Conservation (phyloP, 2,113 vertebrate species). For the Serilophus lunatus region DNA sequence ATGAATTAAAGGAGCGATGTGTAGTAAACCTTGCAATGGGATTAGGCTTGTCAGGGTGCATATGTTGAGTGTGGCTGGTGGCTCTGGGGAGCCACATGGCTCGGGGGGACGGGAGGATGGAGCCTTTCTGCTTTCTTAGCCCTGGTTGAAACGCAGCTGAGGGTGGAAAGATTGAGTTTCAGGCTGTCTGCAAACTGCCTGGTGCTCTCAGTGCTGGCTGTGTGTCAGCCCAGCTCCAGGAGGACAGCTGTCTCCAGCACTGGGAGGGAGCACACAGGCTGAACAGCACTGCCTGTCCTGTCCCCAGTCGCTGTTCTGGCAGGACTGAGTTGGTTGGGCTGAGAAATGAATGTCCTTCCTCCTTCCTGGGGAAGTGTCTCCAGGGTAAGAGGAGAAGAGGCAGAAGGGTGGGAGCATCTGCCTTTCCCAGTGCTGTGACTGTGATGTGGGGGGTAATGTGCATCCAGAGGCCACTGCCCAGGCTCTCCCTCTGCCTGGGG, state of each 20-base stretch:
- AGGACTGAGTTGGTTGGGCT: fast-evolving
- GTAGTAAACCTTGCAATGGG: not conserved
- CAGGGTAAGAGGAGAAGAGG: not conserved
- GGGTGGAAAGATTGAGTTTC: not conserved
- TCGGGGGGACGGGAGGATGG: not conserved
- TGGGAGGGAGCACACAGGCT: not conserved
- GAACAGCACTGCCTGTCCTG: not conserved
- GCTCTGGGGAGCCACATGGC: fast-evolving
- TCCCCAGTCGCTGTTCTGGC: fast-evolving
- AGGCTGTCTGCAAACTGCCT: not conserved
- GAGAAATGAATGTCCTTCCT: not conserved
- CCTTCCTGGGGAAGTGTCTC: not conserved
- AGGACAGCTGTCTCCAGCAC: not conserved
- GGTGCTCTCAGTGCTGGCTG: not conserved
- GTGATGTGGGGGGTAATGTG: not conserved
- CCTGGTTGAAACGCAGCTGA: not conserved
- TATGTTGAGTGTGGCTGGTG: not conserved
- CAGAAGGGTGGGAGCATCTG: not conserved
- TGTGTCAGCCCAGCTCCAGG: not conserved
- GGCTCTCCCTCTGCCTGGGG: not conserved
- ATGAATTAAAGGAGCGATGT: not conserved
- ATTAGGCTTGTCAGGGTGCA: not conserved
- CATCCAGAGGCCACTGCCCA: not conserved
- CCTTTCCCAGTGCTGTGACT: not conserved
- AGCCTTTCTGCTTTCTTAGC: not conserved